phyloP scores from a whole-genome alignment of 2,797 vertebrate genomes.

The Enteromius viviparus region DNA sequence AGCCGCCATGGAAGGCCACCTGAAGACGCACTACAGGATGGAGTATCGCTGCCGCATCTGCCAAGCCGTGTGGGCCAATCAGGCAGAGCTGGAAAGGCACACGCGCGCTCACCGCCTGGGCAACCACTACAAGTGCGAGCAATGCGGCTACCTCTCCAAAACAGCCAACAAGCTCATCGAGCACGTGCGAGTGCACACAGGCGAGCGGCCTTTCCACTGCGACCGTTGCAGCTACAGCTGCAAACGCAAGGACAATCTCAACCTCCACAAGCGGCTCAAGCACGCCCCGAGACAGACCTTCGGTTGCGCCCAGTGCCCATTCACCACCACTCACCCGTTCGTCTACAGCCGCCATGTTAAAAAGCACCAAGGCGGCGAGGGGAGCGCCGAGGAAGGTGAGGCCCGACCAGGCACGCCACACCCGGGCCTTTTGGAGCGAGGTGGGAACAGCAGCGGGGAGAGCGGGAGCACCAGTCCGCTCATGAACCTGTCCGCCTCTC shows the following conservation, averaged over 20 bases:
- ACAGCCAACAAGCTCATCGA: constrained; percentile 99
- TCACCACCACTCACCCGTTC: constrained; percentile 97
- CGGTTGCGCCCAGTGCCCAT: constrained; percentile 94
- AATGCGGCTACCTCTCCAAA: constrained; percentile 99
- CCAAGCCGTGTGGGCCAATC: constrained; percentile 95
- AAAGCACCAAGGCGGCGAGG: constrained; percentile 87
- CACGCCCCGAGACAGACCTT: constrained; percentile 96
- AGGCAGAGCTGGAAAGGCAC: constrained; percentile 97
- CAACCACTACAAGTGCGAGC: constrained; percentile 99
- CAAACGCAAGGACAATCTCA: constrained; percentile 99
- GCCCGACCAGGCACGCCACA: constrained; percentile 67
- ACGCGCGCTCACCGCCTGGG: constrained; percentile 96
- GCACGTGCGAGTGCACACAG: constrained; percentile 99
- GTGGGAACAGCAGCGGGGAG: constrained; percentile 73
- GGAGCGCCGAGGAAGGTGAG: constrained; percentile 65
- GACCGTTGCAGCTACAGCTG: constrained; percentile 99
- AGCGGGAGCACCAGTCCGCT: constrained; percentile 88
- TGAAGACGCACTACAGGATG: constrained; percentile 99
- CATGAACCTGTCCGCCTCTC: constrained; percentile 92
- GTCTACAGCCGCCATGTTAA: constrained; percentile 98
- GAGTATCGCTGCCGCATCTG: constrained; percentile 99
- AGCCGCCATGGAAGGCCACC: constrained; percentile 98
- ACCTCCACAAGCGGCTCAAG: constrained; percentile 99
- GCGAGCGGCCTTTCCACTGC: constrained; percentile 99
- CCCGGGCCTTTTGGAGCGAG: constrained; percentile 74